phyloP scores from a whole-genome alignment of 2,797 vertebrate genomes.

The Cyclopterus lumpus region DNA sequence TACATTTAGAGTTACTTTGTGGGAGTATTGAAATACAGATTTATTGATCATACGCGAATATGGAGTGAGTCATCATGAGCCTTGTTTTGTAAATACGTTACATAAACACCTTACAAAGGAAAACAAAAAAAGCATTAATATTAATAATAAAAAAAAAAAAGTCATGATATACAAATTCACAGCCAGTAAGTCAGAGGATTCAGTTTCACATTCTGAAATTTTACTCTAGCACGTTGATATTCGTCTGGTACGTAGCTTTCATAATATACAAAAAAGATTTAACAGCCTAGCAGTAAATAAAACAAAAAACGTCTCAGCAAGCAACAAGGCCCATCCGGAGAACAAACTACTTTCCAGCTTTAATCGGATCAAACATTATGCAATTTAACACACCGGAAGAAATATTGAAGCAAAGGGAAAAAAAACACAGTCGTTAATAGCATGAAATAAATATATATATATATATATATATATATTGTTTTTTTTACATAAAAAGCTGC shows the following conservation, averaged over 20 bases:
- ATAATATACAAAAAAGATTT: slow-evolving; percentile 83
- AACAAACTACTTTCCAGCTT: slow-evolving; percentile 70
- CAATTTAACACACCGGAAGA: slow-evolving; percentile 79
- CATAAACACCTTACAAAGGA: slow-evolving; percentile 68
- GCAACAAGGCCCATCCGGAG: slow-evolving; percentile 71
- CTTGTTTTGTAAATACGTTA: slow-evolving; percentile 62
- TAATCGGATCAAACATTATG: slow-evolving; percentile 75
- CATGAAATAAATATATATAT: slow-evolving; percentile 69
- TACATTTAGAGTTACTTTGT: slow-evolving; percentile 14
- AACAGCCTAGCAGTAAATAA: slow-evolving; percentile 81
- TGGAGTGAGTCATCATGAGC: slow-evolving; percentile 70
- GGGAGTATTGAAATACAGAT: slow-evolving; percentile 3
- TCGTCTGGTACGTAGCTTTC: slow-evolving; percentile 72
- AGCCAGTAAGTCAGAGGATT: slow-evolving; percentile 83
- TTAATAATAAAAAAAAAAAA: slow-evolving; percentile 60
- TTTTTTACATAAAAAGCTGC: slow-evolving; percentile 82
- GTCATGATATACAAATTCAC: slow-evolving; percentile 83
- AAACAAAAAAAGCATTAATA: slow-evolving; percentile 42
- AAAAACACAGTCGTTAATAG: slow-evolving; percentile 67
- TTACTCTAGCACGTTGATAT: slow-evolving; percentile 76
- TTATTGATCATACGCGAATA: slow-evolving; percentile 49
- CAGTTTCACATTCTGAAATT: slow-evolving; percentile 81
- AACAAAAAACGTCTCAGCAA: slow-evolving; percentile 75
- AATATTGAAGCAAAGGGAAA: slow-evolving; percentile 71
- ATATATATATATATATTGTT: too few relatives aligned